A percentile compares a stretch with the other conserved stretches of the same genome.
phyloP scores from a whole-genome alignment of 2,797 vertebrate species.

The Euthynnus affinis region DNA sequence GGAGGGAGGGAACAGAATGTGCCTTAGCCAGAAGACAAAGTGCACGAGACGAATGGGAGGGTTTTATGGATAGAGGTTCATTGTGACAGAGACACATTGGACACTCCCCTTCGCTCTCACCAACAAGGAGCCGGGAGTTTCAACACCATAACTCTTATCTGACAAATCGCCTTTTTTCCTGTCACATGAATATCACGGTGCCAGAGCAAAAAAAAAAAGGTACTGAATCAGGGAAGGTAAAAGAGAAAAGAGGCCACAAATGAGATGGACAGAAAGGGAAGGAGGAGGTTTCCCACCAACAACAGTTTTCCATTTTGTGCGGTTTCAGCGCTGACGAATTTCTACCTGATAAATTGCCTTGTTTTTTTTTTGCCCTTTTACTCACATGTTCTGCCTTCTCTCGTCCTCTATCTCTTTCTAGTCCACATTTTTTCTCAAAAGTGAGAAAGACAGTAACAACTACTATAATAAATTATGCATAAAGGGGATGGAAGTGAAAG shows the following conservation, averaged over 20 bases:
- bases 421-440: not conserved
- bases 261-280: conserved; percentile 14
- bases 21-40: conserved; percentile 10
- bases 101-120: conserved; percentile 8
- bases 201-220: not conserved
- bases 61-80: conserved; percentile 32
- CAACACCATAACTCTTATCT: conserved; percentile 33
- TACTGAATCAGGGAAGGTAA: not conserved
- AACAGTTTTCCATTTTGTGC: conserved; percentile 18
- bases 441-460: not conserved
- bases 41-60: not conserved
- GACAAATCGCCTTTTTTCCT: conserved; percentile 33
- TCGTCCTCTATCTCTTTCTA: not conserved
- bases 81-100: conserved; percentile 53
- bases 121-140: not conserved
- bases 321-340: conserved; percentile 5
- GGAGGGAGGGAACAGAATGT: not conserved
- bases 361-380: not conserved
- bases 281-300: not conserved
- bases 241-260: conserved; percentile 21
- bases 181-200: conserved; percentile 11
- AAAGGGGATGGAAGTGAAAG: not conserved
- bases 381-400: not conserved
- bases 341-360: conserved; percentile 20
- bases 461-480: not conserved